Evolutionary conservation across 1,140 invertebrate genomes (phyloP), one percentile per base, ranked within the genome.

Genomic region (Idris sp.): DNA sequence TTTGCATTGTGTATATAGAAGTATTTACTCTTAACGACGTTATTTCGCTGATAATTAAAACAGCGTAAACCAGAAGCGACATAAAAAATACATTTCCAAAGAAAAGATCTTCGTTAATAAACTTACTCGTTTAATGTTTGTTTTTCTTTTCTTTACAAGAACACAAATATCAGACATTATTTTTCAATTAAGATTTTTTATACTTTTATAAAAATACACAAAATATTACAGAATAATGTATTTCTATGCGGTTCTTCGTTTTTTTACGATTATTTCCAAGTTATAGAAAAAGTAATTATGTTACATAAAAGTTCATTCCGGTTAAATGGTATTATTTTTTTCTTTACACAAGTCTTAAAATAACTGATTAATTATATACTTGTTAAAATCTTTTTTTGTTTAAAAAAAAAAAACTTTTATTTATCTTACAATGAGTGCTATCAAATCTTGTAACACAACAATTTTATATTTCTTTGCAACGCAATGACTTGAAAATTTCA

Each of bases 21-120:
- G 14, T 19, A 14, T 15, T 36, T 38, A 26, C 38, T n/a, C 48
- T 41, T 59, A 53, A 69, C 54, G 38, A 69, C 25, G 36, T 30
- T 38, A 69, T 53, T 69, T 69, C 53, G 61, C 46, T 46, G 53
- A 46, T 46, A 69, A 69, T 69, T 69, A 69, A 69, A 53, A 53
- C 30, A 22, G 36, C 53, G 46, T 59, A 69, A 59, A 59, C 10
- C 28, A 69, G 46, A 61, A 26, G 53, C 25, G 5, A 22, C 28
- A 59, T 58, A 59, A 54, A 53, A 58, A 59, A 51, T 41, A 33
- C 48, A 16, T 54, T 43, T 6, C 16, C 4, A 4, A n/a, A n/a
- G 10, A 30, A 38, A 22, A 31, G 28, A 15, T 13, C 31, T 41
- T 35, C 46, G 9, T 38, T 28, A 43, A 15, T 26, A 19, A 13